Percentiles rank a stretch among this genome's conserved stretches.
These are phyloP conservation scores for Apamea crenata DNA, from an alignment of 2,888 invertebrate genomes.

Conservation along the genomic window DNA sequence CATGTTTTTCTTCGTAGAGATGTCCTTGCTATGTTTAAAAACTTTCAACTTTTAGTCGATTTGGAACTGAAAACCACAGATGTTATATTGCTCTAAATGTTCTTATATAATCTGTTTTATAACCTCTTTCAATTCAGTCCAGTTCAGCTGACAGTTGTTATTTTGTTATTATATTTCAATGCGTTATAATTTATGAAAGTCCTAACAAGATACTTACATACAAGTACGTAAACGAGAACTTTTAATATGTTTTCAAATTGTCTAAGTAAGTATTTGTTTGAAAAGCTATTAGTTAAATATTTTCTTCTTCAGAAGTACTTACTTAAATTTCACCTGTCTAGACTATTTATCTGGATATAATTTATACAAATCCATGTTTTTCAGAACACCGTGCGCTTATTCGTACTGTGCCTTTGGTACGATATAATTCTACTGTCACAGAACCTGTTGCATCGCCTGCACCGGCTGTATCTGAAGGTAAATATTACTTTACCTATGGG, in stretches of 20 bases:
- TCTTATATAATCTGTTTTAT: conserved; percentile 25
- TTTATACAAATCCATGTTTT: conserved; percentile 30
- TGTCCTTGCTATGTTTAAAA: background rate
- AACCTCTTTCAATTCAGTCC: conserved; percentile 20
- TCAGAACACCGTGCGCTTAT: conserved; percentile 65
- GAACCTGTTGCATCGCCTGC: conserved; percentile 68
- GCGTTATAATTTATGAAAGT: background rate
- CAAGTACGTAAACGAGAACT: background rate
- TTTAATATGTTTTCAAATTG: conserved; percentile 66
- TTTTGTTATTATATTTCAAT: conserved; percentile 13
- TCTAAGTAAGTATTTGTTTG: conserved; percentile 60
- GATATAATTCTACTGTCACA: conserved; percentile 76
- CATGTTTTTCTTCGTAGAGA: background rate
- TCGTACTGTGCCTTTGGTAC: conserved; percentile 62
- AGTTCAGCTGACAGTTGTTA: conserved; percentile 13
- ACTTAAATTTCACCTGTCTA: background rate
- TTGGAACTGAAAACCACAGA: background rate
- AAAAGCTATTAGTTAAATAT: background rate
- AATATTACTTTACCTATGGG: background rate
- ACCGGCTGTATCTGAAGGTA: conserved; percentile 70
- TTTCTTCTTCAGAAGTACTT: background rate
- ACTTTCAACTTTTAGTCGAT: background rate
- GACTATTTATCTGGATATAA: background rate
- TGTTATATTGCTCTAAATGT: background rate
- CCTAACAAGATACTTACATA: background rate